phyloP scores from a whole-genome alignment of 1,140 invertebrate species.

The Hyposmocoma kahamanoa region DNA sequence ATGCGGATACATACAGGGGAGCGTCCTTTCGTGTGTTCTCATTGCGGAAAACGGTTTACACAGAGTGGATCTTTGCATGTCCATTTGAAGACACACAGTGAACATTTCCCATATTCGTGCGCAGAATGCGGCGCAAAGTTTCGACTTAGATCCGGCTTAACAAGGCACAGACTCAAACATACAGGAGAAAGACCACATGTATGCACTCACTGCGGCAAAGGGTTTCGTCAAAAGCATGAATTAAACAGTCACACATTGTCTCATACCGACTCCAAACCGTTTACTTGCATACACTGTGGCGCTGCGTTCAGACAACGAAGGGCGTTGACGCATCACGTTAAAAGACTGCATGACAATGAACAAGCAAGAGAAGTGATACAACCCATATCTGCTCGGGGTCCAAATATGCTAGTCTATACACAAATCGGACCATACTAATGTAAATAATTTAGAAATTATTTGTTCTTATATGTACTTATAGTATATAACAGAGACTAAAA shows the following conservation, averaged over 20 bases:
- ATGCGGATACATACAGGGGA: slow-evolving; percentile 81
- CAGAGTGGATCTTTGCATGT: slow-evolving; percentile 62
- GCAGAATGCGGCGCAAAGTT: slow-evolving; percentile 77
- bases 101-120: slow-evolving; percentile 76
- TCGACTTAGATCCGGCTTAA: slow-evolving; percentile 73
- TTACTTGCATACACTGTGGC: slow-evolving; percentile 31
- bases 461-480: too few relatives aligned
- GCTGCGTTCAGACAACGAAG: slow-evolving; percentile 39
- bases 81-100: slow-evolving; percentile 71
- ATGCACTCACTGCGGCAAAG: slow-evolving; percentile 77
- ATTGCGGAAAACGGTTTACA: slow-evolving; percentile 70
- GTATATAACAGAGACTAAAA: slow-evolving; percentile 1
- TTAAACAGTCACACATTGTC: slow-evolving; percentile 72
- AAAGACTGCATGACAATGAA: slow-evolving; percentile 27
- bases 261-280: slow-evolving; percentile 35
- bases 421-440: slow-evolving; percentile 20
- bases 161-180: slow-evolving; percentile 77
- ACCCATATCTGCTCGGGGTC: neutral
- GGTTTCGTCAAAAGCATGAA: slow-evolving; percentile 76
- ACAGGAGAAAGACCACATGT: slow-evolving; percentile 79
- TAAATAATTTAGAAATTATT: neutral
- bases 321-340: slow-evolving; percentile 38
- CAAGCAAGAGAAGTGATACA: neutral
- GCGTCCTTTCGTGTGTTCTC: slow-evolving; percentile 74
- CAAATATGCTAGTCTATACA: slow-evolving; percentile 12